Percentiles rank a stretch among this genome's conserved stretches.
Conservation (phyloP, 2,888 invertebrate genomes). For the Helobdella robusta region DNA sequence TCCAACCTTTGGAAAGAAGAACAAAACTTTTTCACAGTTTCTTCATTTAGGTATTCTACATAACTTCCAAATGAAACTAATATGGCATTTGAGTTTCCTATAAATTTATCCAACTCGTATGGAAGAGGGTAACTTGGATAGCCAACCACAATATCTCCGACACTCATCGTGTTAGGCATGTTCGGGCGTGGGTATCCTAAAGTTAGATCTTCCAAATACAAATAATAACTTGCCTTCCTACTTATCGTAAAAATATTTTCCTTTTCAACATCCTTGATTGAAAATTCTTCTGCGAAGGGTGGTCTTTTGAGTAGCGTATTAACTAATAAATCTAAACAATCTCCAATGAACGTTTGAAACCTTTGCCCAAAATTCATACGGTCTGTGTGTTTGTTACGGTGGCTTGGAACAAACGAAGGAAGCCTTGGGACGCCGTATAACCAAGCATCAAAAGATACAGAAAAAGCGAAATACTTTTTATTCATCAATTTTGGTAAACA, state of each 20-base stretch:
- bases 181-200: constrained; percentile 21
- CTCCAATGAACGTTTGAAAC: too few relatives aligned
- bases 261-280: too few relatives aligned
- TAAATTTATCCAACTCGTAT: constrained; percentile 3
- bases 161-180: constrained; percentile 21
- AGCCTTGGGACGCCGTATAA: constrained; percentile 3
- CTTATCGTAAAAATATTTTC: too few relatives aligned
- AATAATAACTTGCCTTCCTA: constrained; percentile 1
- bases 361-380: too few relatives aligned
- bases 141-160: constrained; percentile 24
- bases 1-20: constrained; percentile 11
- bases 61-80: constrained; percentile 29
- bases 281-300: too few relatives aligned
- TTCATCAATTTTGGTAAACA: neutral
- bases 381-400: too few relatives aligned
- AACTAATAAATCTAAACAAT: too few relatives aligned
- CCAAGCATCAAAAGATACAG: neutral
- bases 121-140: constrained; percentile 14
- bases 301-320: too few relatives aligned
- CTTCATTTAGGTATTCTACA: constrained; percentile 19
- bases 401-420: constrained; percentile 13
- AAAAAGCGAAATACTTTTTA: constrained; percentile 2
- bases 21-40: constrained; percentile 24
- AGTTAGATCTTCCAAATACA: constrained; percentile 23
- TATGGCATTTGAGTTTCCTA: constrained; percentile 12